A percentile compares a stretch with the other conserved stretches of the same genome.
Conservation (phyloP, 1,140 invertebrate species). For the Cydia amplana region DNA sequence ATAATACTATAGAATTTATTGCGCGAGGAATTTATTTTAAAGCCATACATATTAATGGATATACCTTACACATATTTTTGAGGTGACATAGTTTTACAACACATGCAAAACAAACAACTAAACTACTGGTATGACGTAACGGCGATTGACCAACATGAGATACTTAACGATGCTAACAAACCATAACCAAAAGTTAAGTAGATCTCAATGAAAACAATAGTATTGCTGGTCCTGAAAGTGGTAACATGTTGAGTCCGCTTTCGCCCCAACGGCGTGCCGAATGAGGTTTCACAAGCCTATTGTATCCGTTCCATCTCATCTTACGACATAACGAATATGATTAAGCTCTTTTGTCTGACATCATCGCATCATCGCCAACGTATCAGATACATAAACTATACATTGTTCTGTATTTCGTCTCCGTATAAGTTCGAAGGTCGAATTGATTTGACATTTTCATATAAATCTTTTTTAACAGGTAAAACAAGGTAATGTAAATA, state of each 20-base stretch:
- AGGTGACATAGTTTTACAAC: constrained; percentile 20
- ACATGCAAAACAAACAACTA: constrained; percentile 20
- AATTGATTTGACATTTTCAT: constrained; percentile 25
- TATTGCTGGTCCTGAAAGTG: constrained; percentile 51
- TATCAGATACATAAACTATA: constrained; percentile 11
- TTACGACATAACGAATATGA: constrained; percentile 73
- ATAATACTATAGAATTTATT: background rate
- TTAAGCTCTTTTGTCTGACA: constrained; percentile 71
- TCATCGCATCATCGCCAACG: constrained; percentile 49
- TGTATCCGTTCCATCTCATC: constrained; percentile 72
- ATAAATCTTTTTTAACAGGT: constrained; percentile 9
- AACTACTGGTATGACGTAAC: constrained; percentile 22
- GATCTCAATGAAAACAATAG: constrained; percentile 66
- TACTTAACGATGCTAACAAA: constrained; percentile 45
- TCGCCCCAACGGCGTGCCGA: constrained; percentile 72
- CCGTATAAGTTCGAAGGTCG: constrained; percentile 17
- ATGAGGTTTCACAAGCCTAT: constrained; percentile 72
- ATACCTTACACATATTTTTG: constrained; percentile 6
- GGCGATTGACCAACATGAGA: constrained; percentile 20
- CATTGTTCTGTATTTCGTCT: background rate
- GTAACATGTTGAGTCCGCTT: constrained; percentile 62
- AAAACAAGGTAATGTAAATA: background rate
- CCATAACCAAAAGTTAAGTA: constrained; percentile 50
- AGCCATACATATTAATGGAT: background rate
- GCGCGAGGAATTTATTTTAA: background rate